Percentiles rank a stretch among this genome's conserved stretches.
Evolutionary conservation across 2,888 invertebrate species (phyloP).

Genomic region (Plagiodera versicolora): DNA sequence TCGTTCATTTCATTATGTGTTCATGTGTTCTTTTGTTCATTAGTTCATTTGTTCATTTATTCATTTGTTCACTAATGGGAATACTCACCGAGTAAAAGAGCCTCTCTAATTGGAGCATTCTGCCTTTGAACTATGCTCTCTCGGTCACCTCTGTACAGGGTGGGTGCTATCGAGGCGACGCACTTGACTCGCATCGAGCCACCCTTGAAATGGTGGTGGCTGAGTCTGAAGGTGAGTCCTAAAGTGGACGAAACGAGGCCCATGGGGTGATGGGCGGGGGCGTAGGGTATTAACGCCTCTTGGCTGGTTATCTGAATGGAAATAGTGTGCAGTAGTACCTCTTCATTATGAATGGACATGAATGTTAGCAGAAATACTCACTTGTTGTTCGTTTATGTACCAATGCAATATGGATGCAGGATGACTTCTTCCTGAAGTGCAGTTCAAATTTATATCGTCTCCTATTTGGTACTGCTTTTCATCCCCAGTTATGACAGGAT

Average conservation of each 20-base stretch:
- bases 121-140: slow-evolving; percentile 62
- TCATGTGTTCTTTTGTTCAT: too few relatives aligned
- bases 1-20: too few relatives aligned
- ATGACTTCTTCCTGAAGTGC: slow-evolving; percentile 75
- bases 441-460: slow-evolving; percentile 73
- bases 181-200: slow-evolving; percentile 66
- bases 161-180: slow-evolving; percentile 63
- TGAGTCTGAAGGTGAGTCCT: slow-evolving; percentile 60
- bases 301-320: slow-evolving; percentile 57
- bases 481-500: slow-evolving; percentile 74
- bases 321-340: neutral
- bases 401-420: slow-evolving; percentile 75
- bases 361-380: slow-evolving; percentile 48
- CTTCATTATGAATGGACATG: neutral
- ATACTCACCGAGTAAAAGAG: slow-evolving; percentile 62
- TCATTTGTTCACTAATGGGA: too few relatives aligned
- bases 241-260: slow-evolving; percentile 62
- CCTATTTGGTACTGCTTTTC: slow-evolving; percentile 74
- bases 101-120: slow-evolving; percentile 60
- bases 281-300: slow-evolving; percentile 59
- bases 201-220: slow-evolving; percentile 60
- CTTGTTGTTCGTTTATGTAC: slow-evolving; percentile 79
- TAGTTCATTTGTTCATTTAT: too few relatives aligned
- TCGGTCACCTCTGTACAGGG: slow-evolving; percentile 62
- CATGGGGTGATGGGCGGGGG: slow-evolving; percentile 59